Conservation (phyloP, 1,140 invertebrate species). For the Zaprionus taronus region DNA sequence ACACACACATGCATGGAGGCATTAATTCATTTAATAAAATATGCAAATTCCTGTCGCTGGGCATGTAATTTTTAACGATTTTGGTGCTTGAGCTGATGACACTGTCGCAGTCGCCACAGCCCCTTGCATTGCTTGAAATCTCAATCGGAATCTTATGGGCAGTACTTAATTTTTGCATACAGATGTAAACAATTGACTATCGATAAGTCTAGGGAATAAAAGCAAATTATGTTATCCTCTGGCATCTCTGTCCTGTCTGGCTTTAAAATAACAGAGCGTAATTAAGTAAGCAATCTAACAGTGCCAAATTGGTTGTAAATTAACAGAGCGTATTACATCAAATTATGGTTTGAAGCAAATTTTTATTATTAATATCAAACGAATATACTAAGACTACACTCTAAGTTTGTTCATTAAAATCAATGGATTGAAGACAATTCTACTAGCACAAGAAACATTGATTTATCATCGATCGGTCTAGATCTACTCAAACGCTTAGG, state of each 20-base stretch:
- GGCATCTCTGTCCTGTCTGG: not conserved
- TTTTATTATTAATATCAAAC: no score
- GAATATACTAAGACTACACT: not conserved
- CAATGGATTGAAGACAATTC: not conserved
- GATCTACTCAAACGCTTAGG: no score
- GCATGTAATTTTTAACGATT: constrained; percentile 38
- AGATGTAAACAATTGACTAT: no score
- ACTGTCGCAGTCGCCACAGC: not conserved
- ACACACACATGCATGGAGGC: constrained; percentile 23
- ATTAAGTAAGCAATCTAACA: no score
- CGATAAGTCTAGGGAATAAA: no score
- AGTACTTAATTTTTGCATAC: not conserved
- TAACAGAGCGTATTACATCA: not conserved
- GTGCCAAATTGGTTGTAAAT: not conserved
- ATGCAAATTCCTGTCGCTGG: constrained; percentile 51
- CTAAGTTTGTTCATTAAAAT: not conserved
- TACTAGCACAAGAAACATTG: not conserved
- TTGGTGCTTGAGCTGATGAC: constrained; percentile 9
- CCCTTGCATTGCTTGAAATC: constrained; percentile 32
- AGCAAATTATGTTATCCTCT: not conserved
- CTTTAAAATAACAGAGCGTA: not conserved
- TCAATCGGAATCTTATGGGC: constrained; percentile 7
- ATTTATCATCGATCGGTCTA: not conserved
- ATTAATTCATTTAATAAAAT: constrained; percentile 68
- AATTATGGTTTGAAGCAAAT: not conserved